These are phyloP conservation scores for Dasypogon diadema DNA, from an alignment of 2,888 invertebrate species.

Conservation along the genomic window DNA sequence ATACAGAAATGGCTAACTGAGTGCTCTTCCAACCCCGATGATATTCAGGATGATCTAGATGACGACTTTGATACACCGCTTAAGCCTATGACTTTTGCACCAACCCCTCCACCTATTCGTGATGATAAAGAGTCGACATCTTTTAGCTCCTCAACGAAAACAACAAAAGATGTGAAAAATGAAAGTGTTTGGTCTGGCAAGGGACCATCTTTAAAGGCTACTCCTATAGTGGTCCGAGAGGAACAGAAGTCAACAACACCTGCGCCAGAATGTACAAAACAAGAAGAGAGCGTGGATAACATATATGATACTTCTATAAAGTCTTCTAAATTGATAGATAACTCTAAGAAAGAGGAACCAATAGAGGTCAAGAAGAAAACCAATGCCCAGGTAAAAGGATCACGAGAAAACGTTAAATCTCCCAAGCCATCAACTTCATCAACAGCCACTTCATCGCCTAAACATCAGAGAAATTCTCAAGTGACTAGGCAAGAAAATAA, in stretches of 20 bases:
- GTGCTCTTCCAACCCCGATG: constrained; percentile 70
- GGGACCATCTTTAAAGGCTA: constrained; percentile 67
- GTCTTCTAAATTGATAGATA: not conserved
- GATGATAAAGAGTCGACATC: constrained; percentile 67
- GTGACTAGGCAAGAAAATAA: constrained; percentile 5
- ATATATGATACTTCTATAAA: constrained; percentile 16
- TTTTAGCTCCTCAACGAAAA: constrained; percentile 66
- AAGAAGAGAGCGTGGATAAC: constrained; percentile 32
- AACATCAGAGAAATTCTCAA: constrained; percentile 47
- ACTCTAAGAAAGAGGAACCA: constrained; percentile 16
- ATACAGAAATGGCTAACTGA: constrained; percentile 77
- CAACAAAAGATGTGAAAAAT: constrained; percentile 63
- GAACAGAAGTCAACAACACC: constrained; percentile 51
- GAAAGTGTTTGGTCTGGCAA: constrained; percentile 68
- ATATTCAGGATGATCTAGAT: constrained; percentile 67
- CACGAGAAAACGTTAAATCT: constrained; percentile 60
- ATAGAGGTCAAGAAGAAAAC: constrained; percentile 17
- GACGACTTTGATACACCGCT: constrained; percentile 67
- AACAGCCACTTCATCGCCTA: constrained; percentile 51
- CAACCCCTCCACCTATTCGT: constrained; percentile 62
- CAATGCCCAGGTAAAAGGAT: constrained; percentile 33
- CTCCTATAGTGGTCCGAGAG: constrained; percentile 64
- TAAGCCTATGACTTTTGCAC: constrained; percentile 63
- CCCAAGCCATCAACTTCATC: constrained; percentile 57
- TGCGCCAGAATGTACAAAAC: constrained; percentile 16